Base-by-base conservation (phyloP, 2,113 vertebrate species). In the Grus americana region DNA sequence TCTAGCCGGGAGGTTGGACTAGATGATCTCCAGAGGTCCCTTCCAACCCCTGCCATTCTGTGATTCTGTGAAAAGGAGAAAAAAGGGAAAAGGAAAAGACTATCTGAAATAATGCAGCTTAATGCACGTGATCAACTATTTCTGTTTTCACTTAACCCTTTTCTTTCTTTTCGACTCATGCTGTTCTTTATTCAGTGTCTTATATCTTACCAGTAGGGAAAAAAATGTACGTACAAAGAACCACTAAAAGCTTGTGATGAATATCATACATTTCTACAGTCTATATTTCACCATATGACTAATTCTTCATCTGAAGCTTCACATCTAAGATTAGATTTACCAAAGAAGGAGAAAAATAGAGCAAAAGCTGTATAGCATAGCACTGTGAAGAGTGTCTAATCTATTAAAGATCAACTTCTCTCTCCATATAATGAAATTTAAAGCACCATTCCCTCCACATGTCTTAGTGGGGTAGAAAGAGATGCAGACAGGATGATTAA, bases 401-500 rank as follows among this genome's bases (percentile, higher is more conserved):
- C 12, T 68, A n/a, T 24, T 92, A 92, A 88, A 86, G n/a, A 96
- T 54, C 58, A 65, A 2, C 50, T 87, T 86, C 27, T 50, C 30
- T 62, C 23, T 82, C 19, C 13, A 9, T 50, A 17, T 42, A 88
- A 90, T 90, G 75, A 86, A 79, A n/a, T 46, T 54, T 79, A 54
- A 3, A 73, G 9, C 13, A 79, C 40, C 67, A 52, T 88, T 92
- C 27, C 5, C 29, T 24, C 54, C 36, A 79, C 57, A 85, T 21
- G 47, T 34, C 70, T 67, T 78, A 52, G 66, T 61, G 22, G 67
- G 34, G 10, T 55, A 80, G 79, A 82, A 89, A 52, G 47, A 63
- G 32, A 70, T 66, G 24, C 70, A 88, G 66, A 85, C 54, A 92
- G 36, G 17, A 82, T 62, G 71, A 96, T 96, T 90, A 88, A 93